Conservation (phyloP, 2,113 vertebrate species). For the Gambusia affinis region DNA sequence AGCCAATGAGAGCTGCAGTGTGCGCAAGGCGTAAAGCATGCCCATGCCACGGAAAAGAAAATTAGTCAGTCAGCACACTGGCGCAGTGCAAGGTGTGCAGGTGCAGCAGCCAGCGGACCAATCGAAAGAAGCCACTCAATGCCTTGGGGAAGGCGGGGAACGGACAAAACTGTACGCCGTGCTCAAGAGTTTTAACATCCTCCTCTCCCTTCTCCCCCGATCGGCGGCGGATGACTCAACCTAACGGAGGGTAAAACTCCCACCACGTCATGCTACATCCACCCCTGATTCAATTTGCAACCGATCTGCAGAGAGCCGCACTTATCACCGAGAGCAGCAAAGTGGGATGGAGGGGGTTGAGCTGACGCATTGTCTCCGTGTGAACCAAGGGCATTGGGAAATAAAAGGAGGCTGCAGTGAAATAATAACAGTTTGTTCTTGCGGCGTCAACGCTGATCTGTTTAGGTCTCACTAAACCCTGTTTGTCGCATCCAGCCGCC, state of each 20-base stretch:
- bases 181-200: slow-evolving; percentile 18
- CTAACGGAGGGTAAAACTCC: slow-evolving; percentile 35
- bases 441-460: slow-evolving; percentile 36
- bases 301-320: slow-evolving; percentile 68
- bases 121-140: slow-evolving; percentile 44
- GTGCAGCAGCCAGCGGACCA: slow-evolving; percentile 50
- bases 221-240: slow-evolving; percentile 20
- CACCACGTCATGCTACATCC: slow-evolving; percentile 49
- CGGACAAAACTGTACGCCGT: slow-evolving; percentile 15
- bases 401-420: slow-evolving; percentile 47
- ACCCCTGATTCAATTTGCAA: slow-evolving; percentile 77
- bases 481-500: slow-evolving; percentile 48
- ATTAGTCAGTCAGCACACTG: slow-evolving; percentile 48
- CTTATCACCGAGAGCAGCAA: slow-evolving; percentile 64
- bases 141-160: slow-evolving; percentile 20
- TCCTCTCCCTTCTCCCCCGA: background rate
- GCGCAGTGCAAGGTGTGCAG: slow-evolving; percentile 50
- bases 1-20: slow-evolving; percentile 57
- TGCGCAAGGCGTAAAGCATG: slow-evolving; percentile 61
- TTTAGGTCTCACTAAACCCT: slow-evolving; percentile 58
- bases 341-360: slow-evolving; percentile 36
- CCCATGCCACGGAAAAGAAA: slow-evolving; percentile 53
- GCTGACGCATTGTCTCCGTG: slow-evolving; percentile 65
- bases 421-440: slow-evolving; percentile 63
- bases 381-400: slow-evolving; percentile 70